Conservation (phyloP, 2,888 invertebrate species). For the Thera britannica region DNA sequence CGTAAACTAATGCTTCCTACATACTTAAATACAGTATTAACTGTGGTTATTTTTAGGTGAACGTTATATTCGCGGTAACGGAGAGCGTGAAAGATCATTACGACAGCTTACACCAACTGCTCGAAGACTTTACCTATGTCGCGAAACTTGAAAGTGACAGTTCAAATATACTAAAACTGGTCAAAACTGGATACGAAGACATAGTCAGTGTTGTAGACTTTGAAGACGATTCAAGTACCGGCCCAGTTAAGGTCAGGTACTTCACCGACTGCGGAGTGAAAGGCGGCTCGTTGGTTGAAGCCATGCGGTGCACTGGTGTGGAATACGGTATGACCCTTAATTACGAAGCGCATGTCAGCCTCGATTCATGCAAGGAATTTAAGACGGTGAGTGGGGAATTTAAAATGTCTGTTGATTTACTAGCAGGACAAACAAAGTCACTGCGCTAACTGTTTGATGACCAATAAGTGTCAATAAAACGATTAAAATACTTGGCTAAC, state of each 20-base stretch:
- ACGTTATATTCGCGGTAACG: constrained; percentile 95
- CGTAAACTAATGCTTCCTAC: constrained; percentile 31
- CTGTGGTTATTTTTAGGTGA: constrained; percentile 81
- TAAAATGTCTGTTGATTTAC: constrained; percentile 1
- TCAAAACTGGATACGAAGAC: constrained; percentile 91
- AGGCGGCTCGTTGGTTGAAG: constrained; percentile 72
- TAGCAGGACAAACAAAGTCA: background rate
- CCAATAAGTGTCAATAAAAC: background rate
- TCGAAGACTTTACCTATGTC: constrained; percentile 90
- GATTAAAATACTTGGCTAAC: background rate
- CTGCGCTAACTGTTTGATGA: background rate
- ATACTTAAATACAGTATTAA: constrained; percentile 21
- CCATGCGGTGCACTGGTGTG: constrained; percentile 86
- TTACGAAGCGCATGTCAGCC: constrained; percentile 86
- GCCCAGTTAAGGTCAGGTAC: constrained; percentile 88
- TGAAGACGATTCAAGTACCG: constrained; percentile 84
- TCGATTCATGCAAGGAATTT: constrained; percentile 83
- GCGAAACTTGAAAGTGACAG: constrained; percentile 92
- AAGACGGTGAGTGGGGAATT: constrained; percentile 62
- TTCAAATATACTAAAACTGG: constrained; percentile 93
- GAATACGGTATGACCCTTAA: constrained; percentile 86
- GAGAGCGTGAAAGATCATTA: constrained; percentile 88
- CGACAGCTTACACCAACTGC: constrained; percentile 87
- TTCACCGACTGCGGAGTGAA: constrained; percentile 88
- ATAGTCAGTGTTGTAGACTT: constrained; percentile 88